phyloP scores from a whole-genome alignment of 2,113 vertebrate species.

The Motacilla tschutschensis region DNA sequence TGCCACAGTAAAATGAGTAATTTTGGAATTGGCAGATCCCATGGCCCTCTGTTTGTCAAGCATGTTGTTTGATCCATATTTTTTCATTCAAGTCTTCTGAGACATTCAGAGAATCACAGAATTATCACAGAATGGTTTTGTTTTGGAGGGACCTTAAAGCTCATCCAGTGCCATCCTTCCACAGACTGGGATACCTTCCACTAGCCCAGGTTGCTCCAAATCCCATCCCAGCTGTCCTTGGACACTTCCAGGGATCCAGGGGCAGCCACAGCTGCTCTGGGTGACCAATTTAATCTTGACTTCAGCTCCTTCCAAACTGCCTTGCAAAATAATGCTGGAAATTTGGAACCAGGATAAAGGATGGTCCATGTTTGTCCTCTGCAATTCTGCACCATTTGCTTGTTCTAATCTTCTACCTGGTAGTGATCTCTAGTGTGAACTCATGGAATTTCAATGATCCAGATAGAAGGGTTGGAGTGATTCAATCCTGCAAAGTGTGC shows the following conservation, averaged over 20 bases:
- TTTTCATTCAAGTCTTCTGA: background rate
- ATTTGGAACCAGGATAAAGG: background rate
- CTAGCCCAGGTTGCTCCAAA: rapidly evolving
- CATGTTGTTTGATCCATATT: background rate
- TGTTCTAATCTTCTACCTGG: background rate
- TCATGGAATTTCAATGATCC: background rate
- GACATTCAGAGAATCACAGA: background rate
- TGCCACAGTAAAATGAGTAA: background rate
- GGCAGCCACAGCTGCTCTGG: background rate
- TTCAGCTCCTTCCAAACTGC: background rate
- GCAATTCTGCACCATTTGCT: background rate
- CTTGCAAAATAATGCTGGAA: background rate
- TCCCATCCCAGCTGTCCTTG: rapidly evolving
- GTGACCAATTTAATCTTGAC: background rate
- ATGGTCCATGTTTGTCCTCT: background rate
- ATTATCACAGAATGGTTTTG: no score
- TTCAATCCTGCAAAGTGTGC: background rate
- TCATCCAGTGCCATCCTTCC: background rate
- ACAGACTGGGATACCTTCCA: background rate
- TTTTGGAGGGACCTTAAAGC: background rate
- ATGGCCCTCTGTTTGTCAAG: background rate
- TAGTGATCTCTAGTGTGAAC: background rate
- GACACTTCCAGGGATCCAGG: background rate
- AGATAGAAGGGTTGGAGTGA: background rate
- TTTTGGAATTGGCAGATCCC: background rate